Base-by-base conservation (phyloP, 2,888 invertebrate species). In the Andrena fulva region DNA sequence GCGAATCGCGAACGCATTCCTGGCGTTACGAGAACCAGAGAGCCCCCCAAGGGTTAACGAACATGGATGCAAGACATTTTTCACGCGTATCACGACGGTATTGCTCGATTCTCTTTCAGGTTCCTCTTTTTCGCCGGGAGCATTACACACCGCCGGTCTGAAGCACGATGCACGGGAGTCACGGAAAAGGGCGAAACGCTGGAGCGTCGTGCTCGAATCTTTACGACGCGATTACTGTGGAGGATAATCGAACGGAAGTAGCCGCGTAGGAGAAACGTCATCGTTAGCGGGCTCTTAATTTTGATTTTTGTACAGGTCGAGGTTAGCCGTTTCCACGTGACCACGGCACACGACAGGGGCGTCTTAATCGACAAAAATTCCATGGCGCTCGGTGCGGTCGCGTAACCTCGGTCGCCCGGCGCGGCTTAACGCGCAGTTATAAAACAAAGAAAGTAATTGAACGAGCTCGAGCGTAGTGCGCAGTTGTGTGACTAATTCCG, bases 1-100 rank as follows among this genome's bases (percentile, higher is more conserved):
- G 89, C 77, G 89, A 88, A 87, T 87, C 82, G 87, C 80, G 59
- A 75, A 48, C 73, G 79, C 82, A 82, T 86, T 78, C 77, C 76
- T 76, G 59, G 62, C 69, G 70, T 69, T 72, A 63, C 66, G 60
- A 59, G 76, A 52, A 67, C 76, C 63, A 70, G 42, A 69, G 78
- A 62, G 54, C 12, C 56, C 75, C 27, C 31, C 59, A 62, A 69
- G 52, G 69, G 70, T n/a, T 74, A 80, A 87, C 84, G 88, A 77
- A 73, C 85, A 64, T 31, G 62, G 12, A 29, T 10, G 35, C 20
- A 48, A 56, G 56, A 35, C 24, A 67, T 71, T 59, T 63, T 85
- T 52, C 67, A 67, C 35, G 70, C 56, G n/a, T 35, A 16, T 52
- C 33, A 20, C 52, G 27, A 7, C 20, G 24, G 12, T n/a, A 12